Evolutionary conservation across 2,113 vertebrate genomes (phyloP).

Genomic region (Lamprotornis superbus): DNA sequence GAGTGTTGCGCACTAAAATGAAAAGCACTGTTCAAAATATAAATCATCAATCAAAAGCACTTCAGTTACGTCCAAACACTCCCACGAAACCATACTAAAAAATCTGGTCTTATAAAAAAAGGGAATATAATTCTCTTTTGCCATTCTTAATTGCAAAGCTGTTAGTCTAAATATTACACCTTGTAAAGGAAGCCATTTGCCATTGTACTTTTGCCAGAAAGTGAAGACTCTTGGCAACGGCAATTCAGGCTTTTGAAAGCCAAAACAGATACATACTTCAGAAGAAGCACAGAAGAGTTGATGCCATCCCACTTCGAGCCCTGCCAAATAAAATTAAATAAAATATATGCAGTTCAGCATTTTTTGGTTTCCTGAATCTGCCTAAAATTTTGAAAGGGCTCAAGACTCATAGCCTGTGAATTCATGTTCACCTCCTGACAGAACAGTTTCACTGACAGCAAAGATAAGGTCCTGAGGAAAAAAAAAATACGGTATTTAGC

Average conservation of each 20-base stretch:
- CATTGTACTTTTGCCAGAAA: constrained; percentile 66
- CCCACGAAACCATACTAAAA: constrained; percentile 49
- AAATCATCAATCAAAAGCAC: constrained; percentile 64
- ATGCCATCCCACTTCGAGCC: constrained; percentile 38
- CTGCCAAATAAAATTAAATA: constrained; percentile 60
- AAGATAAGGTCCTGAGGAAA: neutral
- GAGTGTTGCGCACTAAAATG: constrained; percentile 13
- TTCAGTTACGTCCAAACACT: constrained; percentile 58
- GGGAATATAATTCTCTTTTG: constrained; percentile 56
- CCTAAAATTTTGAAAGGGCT: constrained; percentile 1
- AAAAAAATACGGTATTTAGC: neutral
- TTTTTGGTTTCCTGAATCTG: constrained; percentile 13
- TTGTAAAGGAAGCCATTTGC: constrained; percentile 68
- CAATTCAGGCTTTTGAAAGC: constrained; percentile 57
- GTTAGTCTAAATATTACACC: constrained; percentile 70
- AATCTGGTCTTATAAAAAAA: constrained; percentile 65
- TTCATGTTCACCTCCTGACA: neutral
- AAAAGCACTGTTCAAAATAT: constrained; percentile 59
- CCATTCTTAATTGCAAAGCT: constrained; percentile 70
- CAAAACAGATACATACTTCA: constrained; percentile 62
- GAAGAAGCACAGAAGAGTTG: constrained; percentile 46
- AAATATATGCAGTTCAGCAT: constrained; percentile 30
- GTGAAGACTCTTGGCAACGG: constrained; percentile 56
- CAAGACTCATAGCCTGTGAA: neutral
- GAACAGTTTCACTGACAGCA: neutral